Evolutionary conservation across 2,797 vertebrate genomes (phyloP).

Genomic region (Clarias pachynema): DNA sequence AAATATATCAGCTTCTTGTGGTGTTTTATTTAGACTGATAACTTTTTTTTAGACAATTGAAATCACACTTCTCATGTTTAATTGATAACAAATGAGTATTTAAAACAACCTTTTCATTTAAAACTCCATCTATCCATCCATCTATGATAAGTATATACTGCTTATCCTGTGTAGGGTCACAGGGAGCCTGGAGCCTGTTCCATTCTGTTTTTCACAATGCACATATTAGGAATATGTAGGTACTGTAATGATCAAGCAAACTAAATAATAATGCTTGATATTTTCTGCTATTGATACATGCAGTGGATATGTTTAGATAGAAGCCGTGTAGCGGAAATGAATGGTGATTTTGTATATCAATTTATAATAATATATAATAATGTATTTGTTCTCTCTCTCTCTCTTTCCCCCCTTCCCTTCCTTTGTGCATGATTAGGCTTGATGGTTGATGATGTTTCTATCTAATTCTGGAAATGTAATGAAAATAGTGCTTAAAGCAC

Average conservation of each 20-base stretch:
- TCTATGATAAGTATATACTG: no score
- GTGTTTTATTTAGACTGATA: not conserved
- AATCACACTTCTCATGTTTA: not conserved
- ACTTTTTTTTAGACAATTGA: not conserved
- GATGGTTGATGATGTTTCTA: slow-evolving; percentile 22
- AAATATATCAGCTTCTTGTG: not conserved
- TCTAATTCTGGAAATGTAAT: slow-evolving; percentile 42
- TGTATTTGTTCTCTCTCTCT: slow-evolving; percentile 24
- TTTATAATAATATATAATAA: slow-evolving; percentile 4
- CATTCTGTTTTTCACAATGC: not conserved
- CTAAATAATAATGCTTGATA: slow-evolving; percentile 24
- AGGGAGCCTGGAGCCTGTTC: no score
- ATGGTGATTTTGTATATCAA: slow-evolving; percentile 9
- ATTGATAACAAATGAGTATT: not conserved
- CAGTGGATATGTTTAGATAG: not conserved
- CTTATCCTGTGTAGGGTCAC: no score
- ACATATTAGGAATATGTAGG: not conserved
- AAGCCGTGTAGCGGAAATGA: not conserved
- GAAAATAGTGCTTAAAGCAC: slow-evolving; percentile 27
- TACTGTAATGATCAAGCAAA: slow-evolving; percentile 8
- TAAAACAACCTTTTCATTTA: not conserved
- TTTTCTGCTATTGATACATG: slow-evolving; percentile 9
- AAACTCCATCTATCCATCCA: no score
- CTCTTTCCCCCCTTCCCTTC: slow-evolving; percentile 25
- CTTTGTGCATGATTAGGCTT: slow-evolving; percentile 6